Evolutionary conservation across 2,113 vertebrate genomes (phyloP).

Genomic region (Oenanthe oenanthe): DNA sequence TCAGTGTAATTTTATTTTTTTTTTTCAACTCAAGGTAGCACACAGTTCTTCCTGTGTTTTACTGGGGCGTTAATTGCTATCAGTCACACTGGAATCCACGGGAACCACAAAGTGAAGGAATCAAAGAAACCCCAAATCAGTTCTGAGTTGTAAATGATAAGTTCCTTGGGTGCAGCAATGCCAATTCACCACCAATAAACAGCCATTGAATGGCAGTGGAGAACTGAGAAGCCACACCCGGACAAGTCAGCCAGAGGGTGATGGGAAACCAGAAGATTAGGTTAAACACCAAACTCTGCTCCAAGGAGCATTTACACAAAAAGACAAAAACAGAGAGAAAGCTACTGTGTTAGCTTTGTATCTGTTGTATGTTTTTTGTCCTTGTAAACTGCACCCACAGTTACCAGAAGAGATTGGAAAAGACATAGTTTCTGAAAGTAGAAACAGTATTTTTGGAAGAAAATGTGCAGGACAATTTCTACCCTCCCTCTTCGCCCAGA

Average conservation of each 20-base stretch:
- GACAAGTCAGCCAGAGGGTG: constrained; percentile 3
- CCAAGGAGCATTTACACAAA: not conserved
- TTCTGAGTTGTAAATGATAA: not conserved
- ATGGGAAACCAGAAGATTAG: constrained; percentile 13
- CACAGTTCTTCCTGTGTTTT: not conserved
- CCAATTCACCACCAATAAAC: not conserved
- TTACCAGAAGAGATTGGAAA: constrained; percentile 23
- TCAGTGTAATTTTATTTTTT: not conserved
- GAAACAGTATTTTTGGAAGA: constrained; percentile 46
- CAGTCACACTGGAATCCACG: not conserved
- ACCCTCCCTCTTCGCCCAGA: not conserved
- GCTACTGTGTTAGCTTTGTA: not conserved
- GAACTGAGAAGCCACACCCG: not conserved
- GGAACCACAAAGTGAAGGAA: not conserved
- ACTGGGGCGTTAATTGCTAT: not conserved
- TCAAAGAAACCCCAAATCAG: not conserved
- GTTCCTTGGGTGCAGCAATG: not conserved
- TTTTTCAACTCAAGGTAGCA: not conserved
- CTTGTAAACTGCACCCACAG: not conserved
- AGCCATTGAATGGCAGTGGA: not conserved
- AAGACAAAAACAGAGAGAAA: not conserved
- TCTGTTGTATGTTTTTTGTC: not conserved
- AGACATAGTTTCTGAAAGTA: not conserved
- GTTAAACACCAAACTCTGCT: not conserved
- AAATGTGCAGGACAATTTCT: constrained; percentile 9